phyloP scores from a whole-genome alignment of 2,113 vertebrate species.

The Rhynchopsitta pachyrhyncha region DNA sequence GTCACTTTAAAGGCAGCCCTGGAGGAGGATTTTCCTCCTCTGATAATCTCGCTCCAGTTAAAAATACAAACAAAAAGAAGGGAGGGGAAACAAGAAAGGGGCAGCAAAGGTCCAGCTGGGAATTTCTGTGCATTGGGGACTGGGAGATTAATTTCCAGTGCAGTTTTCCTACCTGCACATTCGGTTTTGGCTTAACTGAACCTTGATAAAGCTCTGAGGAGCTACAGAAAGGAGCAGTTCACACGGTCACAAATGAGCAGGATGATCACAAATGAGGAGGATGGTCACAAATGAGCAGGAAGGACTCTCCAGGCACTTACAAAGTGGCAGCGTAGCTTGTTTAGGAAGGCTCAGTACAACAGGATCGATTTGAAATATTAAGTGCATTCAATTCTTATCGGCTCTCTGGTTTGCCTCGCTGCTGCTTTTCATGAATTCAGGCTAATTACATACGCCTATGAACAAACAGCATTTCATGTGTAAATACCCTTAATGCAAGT shows the following conservation, averaged over 20 bases:
- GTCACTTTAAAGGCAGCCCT: conserved; percentile 49
- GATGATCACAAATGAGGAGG: conserved; percentile 12
- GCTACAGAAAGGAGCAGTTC: conserved; percentile 32
- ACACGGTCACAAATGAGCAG: conserved; percentile 29
- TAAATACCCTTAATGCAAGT: conserved; percentile 66
- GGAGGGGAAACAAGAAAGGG: not conserved
- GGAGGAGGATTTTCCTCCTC: conserved; percentile 46
- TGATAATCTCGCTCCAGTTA: conserved; percentile 31
- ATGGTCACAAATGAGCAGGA: not conserved
- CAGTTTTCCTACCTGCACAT: not conserved
- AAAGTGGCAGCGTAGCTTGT: not conserved
- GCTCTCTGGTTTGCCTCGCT: conserved; percentile 45
- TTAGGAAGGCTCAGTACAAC: conserved; percentile 4
- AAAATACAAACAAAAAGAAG: not conserved
- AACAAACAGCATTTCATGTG: conserved; percentile 61
- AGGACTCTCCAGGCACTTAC: conserved; percentile 6
- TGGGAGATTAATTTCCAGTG: conserved; percentile 18
- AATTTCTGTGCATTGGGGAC: conserved; percentile 38
- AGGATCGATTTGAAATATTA: conserved; percentile 45
- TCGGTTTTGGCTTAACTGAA: conserved; percentile 17
- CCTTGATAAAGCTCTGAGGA: conserved; percentile 30
- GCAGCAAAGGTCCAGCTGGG: conserved; percentile 12
- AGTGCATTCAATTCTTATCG: conserved; percentile 17
- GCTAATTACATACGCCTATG: conserved; percentile 41
- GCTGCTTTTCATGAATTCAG: conserved; percentile 64